Percentiles rank a stretch among this genome's conserved stretches.
Evolutionary conservation across 37 sponge, comb jelly and placozoan species (phyloP).

Genomic region (Ianthella basta): DNA sequence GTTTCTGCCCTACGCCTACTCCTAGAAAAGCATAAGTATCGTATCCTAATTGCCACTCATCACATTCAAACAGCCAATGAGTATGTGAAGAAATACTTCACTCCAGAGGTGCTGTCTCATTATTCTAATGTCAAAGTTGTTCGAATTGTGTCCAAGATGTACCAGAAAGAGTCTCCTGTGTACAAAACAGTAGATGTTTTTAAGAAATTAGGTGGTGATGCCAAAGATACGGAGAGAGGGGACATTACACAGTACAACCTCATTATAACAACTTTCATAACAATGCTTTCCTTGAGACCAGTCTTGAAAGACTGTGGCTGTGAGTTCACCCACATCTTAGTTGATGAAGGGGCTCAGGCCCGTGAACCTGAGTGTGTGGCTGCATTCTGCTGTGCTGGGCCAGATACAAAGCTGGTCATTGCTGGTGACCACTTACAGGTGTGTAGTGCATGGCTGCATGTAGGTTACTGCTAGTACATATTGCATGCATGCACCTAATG

Average conservation of each 20-base stretch:
- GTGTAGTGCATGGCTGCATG: too few species aligned
- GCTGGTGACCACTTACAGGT: slow-evolving; percentile 80
- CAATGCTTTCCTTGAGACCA: slow-evolving; percentile 7
- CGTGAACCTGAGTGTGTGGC: slow-evolving; percentile 73
- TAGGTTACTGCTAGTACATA: too few species aligned
- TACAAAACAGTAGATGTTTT: too few species aligned
- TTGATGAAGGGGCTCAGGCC: slow-evolving; percentile 83
- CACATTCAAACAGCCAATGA: slow-evolving; percentile 64
- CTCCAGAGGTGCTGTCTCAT: not conserved
- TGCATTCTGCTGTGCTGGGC: slow-evolving; percentile 58
- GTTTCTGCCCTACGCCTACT: slow-evolving; percentile 38
- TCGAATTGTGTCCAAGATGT: not conserved
- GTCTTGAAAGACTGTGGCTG: not conserved
- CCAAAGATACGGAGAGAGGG: not conserved
- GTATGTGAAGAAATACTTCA: slow-evolving; percentile 57
- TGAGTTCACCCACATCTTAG: slow-evolving; percentile 76
- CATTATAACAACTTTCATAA: slow-evolving; percentile 58
- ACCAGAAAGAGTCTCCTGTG: not conserved
- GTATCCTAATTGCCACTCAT: slow-evolving; percentile 73
- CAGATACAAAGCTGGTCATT: slow-evolving; percentile 70
- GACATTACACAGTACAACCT: slow-evolving; percentile 10
- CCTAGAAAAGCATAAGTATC: not conserved
- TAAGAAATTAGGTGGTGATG: too few species aligned
- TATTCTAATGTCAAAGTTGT: not conserved
- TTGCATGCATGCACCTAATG: too few species aligned